phyloP scores from a whole-genome alignment of 2,888 invertebrate genomes.

The Camponotus fellah region DNA sequence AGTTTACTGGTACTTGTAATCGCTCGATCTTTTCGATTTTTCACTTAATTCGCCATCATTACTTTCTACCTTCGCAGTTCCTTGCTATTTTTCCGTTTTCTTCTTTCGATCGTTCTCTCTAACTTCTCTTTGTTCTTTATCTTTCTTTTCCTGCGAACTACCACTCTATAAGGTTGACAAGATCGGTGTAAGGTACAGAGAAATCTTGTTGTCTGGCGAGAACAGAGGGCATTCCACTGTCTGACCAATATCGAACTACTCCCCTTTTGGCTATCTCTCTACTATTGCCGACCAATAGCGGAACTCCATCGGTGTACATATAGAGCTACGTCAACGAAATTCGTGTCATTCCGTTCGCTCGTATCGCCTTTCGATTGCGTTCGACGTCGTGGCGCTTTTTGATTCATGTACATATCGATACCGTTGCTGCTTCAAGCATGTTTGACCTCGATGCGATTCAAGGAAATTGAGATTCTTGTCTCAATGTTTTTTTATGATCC shows the following conservation, averaged over 20 bases:
- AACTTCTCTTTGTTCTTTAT: conserved; percentile 35
- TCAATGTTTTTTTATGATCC: conserved; percentile 44
- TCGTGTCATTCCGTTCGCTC: conserved; percentile 71
- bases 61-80: not conserved
- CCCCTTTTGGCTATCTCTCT: conserved; percentile 70
- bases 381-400: conserved; percentile 51
- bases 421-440: conserved; percentile 32
- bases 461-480: conserved; percentile 56
- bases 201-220: conserved; percentile 78
- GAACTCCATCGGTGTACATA: conserved; percentile 65
- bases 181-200: conserved; percentile 71
- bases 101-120: conserved; percentile 63
- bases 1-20: conserved; percentile 69
- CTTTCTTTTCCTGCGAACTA: conserved; percentile 32
- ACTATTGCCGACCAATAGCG: conserved; percentile 56
- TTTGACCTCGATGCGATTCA: conserved; percentile 42
- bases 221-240: conserved; percentile 78
- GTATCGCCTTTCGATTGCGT: conserved; percentile 48
- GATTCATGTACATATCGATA: conserved; percentile 54
- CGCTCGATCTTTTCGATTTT: conserved; percentile 50
- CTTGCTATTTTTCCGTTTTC: conserved; percentile 64
- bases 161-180: conserved; percentile 68
- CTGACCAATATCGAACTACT: conserved; percentile 78
- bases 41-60: conserved; percentile 46
- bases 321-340: conserved; percentile 68